Evolutionary conservation across 2,797 vertebrate species (phyloP), one percentile per base, ranked within the genome.

Genomic region (Odontamblyopus rebecca): DNA sequence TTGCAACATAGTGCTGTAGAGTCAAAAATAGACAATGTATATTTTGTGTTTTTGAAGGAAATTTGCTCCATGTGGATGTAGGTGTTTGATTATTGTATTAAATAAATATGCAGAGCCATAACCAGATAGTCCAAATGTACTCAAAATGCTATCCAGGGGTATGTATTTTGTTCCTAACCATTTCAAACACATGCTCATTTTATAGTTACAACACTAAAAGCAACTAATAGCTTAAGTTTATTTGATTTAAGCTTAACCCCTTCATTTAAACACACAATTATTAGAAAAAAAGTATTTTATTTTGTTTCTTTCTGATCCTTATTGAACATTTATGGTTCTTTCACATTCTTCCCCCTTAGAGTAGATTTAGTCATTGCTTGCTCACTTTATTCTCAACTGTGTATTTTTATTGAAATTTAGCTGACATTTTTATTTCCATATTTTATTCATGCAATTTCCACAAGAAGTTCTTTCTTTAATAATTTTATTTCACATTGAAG

Each of bases 361-460:
- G 3, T 4, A 48, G 12, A 15, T 48, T 13, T 48, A 48, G 44
- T 48, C 44, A 48, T 48, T 48, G 23, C 19, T 23, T 54, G 53
- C 7, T 54, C 7, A 54, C 53, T 54, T n/a, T 57, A 4, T 26
- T 57, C 23, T 57, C 54, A 57, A 13, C 54, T 57, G 23, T 30
- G 27, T 27, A 29, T 59, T 54, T 29, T 61, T 38, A 63, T 63
- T 26, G 2, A 65, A 65, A 27, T 41, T 26, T 26, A 64, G 6
- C 11, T n/a, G 60, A 19, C 16, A 35, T 62, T 38, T 62, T 18
- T 30, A 3, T n/a, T 61, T 35, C 16, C 65, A 67, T 78, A 60
- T 80, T 85, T 88, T 87, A 89, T 88, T 86, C 63, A 79, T 68
- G 53, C 15, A 67, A 44, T 69, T 85, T 77, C 35, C 11, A 64